Evolutionary conservation across 2,797 vertebrate genomes (phyloP).

Genomic region (Falco naumanni): DNA sequence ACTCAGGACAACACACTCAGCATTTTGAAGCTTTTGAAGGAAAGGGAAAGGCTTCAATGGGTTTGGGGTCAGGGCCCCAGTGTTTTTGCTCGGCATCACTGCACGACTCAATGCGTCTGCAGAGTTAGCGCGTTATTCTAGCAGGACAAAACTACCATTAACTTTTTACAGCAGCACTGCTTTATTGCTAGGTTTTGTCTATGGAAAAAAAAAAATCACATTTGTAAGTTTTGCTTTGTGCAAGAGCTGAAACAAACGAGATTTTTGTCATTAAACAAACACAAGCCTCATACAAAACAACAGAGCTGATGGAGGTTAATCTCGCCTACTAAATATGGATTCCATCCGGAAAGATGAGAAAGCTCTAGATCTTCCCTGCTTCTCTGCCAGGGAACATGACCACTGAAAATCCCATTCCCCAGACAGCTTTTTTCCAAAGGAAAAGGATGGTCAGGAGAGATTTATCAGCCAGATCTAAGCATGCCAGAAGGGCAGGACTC

Average conservation of each 20-base stretch:
- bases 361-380: not conserved
- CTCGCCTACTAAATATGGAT: not conserved
- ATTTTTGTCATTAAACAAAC: not conserved
- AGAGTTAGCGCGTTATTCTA: not conserved
- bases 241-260: not conserved
- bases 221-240: not conserved
- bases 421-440: not conserved
- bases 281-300: constrained; percentile 27
- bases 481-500: constrained; percentile 47
- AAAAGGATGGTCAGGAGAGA: constrained; percentile 41
- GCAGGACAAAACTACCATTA: not conserved
- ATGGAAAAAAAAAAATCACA: not conserved
- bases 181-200: not conserved
- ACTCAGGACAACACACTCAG: not conserved
- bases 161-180: not conserved
- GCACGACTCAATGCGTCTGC: not conserved
- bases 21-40: not conserved
- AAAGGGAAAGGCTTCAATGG: not conserved
- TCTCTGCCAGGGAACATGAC: not conserved
- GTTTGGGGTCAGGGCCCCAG: not conserved
- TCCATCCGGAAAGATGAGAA: constrained; percentile 51
- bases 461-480: constrained; percentile 33
- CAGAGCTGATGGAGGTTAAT: constrained; percentile 3
- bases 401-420: constrained; percentile 25
- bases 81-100: not conserved